A percentile compares a stretch with the other conserved stretches of the same genome.
Evolutionary conservation across 2,797 vertebrate species (phyloP).

Genomic region (Alosa sapidissima): DNA sequence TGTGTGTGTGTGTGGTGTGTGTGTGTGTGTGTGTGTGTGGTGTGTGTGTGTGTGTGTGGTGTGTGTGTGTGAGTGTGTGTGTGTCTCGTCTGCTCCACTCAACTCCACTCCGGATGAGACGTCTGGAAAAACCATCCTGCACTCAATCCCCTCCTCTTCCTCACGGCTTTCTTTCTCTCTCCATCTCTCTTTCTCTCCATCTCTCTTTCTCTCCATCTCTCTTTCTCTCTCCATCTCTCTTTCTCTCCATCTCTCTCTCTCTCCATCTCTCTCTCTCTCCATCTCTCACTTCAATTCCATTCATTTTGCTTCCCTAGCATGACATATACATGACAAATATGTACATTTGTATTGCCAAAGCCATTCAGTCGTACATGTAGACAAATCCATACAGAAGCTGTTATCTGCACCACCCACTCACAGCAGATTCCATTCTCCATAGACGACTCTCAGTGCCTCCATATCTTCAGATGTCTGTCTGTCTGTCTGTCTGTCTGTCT

Average conservation of each 20-base stretch:
- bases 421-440: not conserved
- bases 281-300: not conserved
- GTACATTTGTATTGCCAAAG: not conserved
- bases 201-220: no score
- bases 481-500: no score
- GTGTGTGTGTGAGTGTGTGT: no score
- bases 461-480: no score
- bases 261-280: not conserved
- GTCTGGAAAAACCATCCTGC: slow-evolving; percentile 66
- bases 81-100: not conserved
- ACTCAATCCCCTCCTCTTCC: slow-evolving; percentile 57
- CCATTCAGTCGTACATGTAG: not conserved
- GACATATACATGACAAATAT: not conserved
- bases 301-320: not conserved
- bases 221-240: no score
- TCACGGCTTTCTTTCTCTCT: slow-evolving; percentile 50
- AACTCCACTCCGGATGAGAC: slow-evolving; percentile 54
- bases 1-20: no score
- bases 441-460: no score
- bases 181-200: not conserved
- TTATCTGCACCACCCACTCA: not conserved
- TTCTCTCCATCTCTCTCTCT: not conserved
- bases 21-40: no score
- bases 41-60: no score
- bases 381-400: not conserved